Evolutionary conservation across 1,140 invertebrate genomes (phyloP), one percentile per base, ranked within the genome.

Genomic region (Aphelenchoides fujianensis): DNA sequence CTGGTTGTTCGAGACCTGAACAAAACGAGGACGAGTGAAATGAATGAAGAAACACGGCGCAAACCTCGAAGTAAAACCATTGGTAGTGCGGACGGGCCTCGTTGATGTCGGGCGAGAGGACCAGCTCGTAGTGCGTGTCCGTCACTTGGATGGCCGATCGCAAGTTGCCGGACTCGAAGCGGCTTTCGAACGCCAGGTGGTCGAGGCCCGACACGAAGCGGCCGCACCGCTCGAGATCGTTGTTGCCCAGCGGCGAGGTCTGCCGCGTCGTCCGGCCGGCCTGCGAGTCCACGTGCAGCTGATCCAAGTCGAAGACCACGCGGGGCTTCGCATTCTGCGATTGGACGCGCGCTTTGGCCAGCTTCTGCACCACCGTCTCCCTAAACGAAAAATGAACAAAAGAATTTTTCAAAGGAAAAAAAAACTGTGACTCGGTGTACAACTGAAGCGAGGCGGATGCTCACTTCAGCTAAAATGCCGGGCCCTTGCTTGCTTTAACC

Each of bases 161-260:
- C 67, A 98, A 87, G 86, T 98, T 98, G 37, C 94, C 95, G 68
- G 91, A 92, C 86, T 98, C 95, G 85, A 98, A 98, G 75, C 94
- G 89, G 9, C 94, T 94, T 85, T 97, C 94, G 85, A 98, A 98
- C 70, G 88, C 87, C 16, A 97, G 86, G 75, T 88, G 86, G 61
- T 88, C 87, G 0, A 84, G 84, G 63, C 87, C 86, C 16, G 73
- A 83, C 71, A 86, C 85, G 2, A 84, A 82, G 72, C 86, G 87
- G 1, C 88, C 87, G 28, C 69, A 72, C 52, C 54, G 66, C 30
- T 71, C 16, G 7, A 66, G 36, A 69, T 74, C 64, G 48, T 72
- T 53, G 48, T 74, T 81, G 37, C 3, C 41, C 31, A 77, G 59
- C 41, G 59, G 37, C 28, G 5, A 37, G 23, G 2, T 31, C 36